Percentiles rank a stretch among this genome's conserved stretches.
Evolutionary conservation across 2,797 vertebrate genomes (phyloP).

Genomic region (Chanos chanos): DNA sequence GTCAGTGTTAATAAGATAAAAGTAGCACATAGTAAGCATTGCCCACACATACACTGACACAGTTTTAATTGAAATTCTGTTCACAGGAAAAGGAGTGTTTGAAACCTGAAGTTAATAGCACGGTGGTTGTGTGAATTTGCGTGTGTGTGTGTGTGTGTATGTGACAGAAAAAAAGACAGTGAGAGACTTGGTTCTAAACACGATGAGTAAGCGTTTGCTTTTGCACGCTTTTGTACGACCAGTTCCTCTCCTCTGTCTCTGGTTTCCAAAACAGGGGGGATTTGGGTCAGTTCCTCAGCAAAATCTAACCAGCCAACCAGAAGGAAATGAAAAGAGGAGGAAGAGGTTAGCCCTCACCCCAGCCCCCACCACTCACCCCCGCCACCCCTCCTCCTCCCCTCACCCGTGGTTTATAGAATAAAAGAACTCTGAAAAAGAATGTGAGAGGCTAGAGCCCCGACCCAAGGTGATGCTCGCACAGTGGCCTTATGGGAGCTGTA

Average conservation of each 20-base stretch:
- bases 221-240: neutral
- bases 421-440: neutral
- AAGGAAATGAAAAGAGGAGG: conserved; percentile 20
- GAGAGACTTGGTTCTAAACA: no score
- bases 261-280: conserved; percentile 19
- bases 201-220: no score
- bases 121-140: conserved; percentile 56
- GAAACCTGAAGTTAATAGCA: no score
- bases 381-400: neutral
- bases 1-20: no score
- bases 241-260: conserved; percentile 22
- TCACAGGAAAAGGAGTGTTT: no score
- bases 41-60: no score
- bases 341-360: conserved; percentile 11
- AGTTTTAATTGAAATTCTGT: no score
- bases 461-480: conserved; percentile 27
- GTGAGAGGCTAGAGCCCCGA: conserved; percentile 23
- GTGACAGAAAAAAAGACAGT: no score
- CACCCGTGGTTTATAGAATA: conserved; percentile 17
- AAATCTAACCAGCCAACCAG: conserved; percentile 32
- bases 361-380: neutral
- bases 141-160: neutral
- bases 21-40: no score
- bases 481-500: conserved; percentile 30
- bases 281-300: conserved; percentile 21